Evolutionary conservation across 37 sponge, comb jelly and placozoan genomes (phyloP), one percentile per base, ranked within the genome.

Genomic region (Tethya wilhelma): DNA sequence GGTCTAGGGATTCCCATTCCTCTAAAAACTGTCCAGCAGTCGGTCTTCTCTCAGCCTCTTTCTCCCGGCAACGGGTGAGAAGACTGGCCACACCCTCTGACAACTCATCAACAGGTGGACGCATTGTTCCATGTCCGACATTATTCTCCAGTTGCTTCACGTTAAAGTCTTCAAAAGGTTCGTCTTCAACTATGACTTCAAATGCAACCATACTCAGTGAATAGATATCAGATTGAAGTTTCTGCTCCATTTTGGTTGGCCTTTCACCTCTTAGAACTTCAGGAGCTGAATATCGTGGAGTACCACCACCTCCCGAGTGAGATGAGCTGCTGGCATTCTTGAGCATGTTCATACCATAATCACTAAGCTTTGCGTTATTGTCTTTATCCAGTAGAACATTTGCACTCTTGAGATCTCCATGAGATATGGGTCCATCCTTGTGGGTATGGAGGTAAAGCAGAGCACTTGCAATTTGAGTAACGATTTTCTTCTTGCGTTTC

Each of bases 251-350:
- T n/a, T n/a, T n/a, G 6, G 38, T 12, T 1, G 71, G 73, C 1
- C 70, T 2, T 71, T 81, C 82, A 37, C 82, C 82, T 34, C 82
- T 40, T 23, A 81, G 82, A 56, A 81, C 82, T 57, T 81, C 82
- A 8, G 82, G 82, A 44, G 82, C 82, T 41, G 82, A 81, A 37
- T 71, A 81, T 37, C 73, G 72, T 32, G 82, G 73, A 56, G 82
- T 81, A 38, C 82, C 82, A 64, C 59, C 73, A 39, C 73, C 82
- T 49, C 49, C 36, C 8, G 82, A 81, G 55, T 23, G 19, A 2
- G 82, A 59, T 34, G 82, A 38, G 37, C 6, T 49, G 56, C 73
- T 71, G 20, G 38, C 64, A 67, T 20, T 57, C 73, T 71, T 81
- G 22, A 81, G 2, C 7, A 42, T 38, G 33, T 70, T 79, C 20